Base-by-base conservation (phyloP, 2,113 vertebrate genomes). In the Perca schrenkii region DNA sequence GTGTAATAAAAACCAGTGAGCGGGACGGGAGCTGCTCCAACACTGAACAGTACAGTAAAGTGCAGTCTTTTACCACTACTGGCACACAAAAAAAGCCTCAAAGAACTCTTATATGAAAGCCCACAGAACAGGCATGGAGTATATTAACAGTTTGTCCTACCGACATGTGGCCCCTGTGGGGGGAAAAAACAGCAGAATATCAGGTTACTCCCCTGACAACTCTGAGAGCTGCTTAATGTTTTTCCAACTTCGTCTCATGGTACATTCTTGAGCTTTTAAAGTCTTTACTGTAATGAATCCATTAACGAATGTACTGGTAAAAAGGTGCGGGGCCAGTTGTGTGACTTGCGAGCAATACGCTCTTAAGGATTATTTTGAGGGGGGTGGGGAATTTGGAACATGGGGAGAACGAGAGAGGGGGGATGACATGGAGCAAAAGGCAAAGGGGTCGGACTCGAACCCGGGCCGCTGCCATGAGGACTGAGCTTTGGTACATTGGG, bases 201-300 rank as follows among this genome's bases (percentile, higher is more conserved):
- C 84, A 64, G 67, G 64, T 90, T 91, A 67, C 84, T 72, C 46
- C 52, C 69, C 68, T 62, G 62, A 81, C 63, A 77, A 21, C 68
- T 67, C 61, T n/a, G 19, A 65, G 21, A 76, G 25, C 12, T 53
- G 49, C 46, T 52, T 68, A 14, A 50, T 58, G 50, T 54, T 80
- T 66, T 58, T 47, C n/a, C 62, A 62, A 31, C 60, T 58, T 50
- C 34, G 28, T 49, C 34, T 79, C 28, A 61, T 10, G 36, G 0
- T 21, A 13, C 53, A 66, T 53, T 56, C 11, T 58, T 11, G 22
- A 7, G 31, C 60, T 68, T 58, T 58, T 21, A 53, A 63, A 69
- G 12, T 22, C 28, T 65, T 73, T 36, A 54, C 17, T 50, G 50
- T 12, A 10, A 50, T 13, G 25, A 17, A 66, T 56, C 28, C 46